phyloP scores from a whole-genome alignment of 2,888 invertebrate genomes.

The Melieria picta region DNA sequence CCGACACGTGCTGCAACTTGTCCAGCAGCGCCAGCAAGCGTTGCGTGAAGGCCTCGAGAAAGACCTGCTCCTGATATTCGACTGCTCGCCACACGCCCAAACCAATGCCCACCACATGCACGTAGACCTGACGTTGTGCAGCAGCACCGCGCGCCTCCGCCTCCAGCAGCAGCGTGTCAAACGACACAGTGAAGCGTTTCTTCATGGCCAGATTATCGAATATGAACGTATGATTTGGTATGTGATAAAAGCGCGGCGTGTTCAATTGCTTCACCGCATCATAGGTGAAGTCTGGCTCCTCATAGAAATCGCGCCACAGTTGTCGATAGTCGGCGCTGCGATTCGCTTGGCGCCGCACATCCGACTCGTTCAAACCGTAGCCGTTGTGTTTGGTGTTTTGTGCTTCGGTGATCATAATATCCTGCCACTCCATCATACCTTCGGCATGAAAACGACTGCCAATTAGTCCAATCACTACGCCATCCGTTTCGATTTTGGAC shows the following conservation, averaged over 20 bases:
- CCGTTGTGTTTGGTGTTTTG: slow-evolving; percentile 68
- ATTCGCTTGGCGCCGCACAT: not conserved
- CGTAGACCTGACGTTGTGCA: slow-evolving; percentile 68
- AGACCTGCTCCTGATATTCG: slow-evolving; percentile 72
- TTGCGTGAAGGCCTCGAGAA: slow-evolving; percentile 72
- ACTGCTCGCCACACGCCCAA: slow-evolving; percentile 75
- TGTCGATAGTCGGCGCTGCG: slow-evolving; percentile 40
- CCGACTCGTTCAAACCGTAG: slow-evolving; percentile 54
- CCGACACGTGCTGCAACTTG: slow-evolving; percentile 69
- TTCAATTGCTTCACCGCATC: slow-evolving; percentile 45
- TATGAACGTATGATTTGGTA: slow-evolving; percentile 49
- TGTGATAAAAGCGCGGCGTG: slow-evolving; percentile 50
- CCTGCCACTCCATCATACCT: slow-evolving; percentile 65
- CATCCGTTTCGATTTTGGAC: slow-evolving; percentile 62
- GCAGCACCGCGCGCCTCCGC: slow-evolving; percentile 70
- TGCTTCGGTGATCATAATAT: slow-evolving; percentile 59
- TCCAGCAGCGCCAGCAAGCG: slow-evolving; percentile 68
- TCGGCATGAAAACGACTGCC: slow-evolving; percentile 61
- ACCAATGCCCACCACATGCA: slow-evolving; percentile 75
- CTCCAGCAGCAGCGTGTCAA: slow-evolving; percentile 73
- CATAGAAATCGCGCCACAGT: slow-evolving; percentile 53
- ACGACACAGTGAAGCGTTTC: slow-evolving; percentile 68
- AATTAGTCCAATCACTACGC: slow-evolving; percentile 63
- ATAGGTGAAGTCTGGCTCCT: slow-evolving; percentile 48
- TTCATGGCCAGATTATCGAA: slow-evolving; percentile 62